Conservation (phyloP, 2,888 invertebrate genomes). For the Nephrotoma flavescens region DNA sequence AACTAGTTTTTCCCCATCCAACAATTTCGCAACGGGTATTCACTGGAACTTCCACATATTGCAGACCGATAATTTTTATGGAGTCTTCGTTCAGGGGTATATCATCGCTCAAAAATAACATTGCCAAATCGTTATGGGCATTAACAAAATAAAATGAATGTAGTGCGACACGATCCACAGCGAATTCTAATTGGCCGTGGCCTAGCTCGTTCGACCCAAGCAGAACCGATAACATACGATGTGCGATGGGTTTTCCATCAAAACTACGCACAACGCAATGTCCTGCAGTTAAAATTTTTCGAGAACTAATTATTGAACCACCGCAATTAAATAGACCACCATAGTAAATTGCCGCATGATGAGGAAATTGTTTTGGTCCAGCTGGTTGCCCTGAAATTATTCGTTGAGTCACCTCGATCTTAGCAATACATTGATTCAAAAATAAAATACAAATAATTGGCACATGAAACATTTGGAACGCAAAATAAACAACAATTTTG, state of each 20-base stretch:
- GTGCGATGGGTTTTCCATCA: background rate
- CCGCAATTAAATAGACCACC: background rate
- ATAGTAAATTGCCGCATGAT: background rate
- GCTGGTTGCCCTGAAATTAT: background rate
- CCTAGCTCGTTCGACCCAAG: background rate
- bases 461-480: too few relatives aligned
- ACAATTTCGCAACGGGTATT: background rate
- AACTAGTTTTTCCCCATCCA: background rate
- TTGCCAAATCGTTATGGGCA: background rate
- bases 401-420: background rate
- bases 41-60: background rate
- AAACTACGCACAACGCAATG: background rate
- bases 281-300: background rate
- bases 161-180: background rate
- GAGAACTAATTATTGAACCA: background rate
- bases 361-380: background rate
- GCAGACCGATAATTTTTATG: background rate
- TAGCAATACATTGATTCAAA: background rate
- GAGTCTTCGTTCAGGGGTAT: background rate
- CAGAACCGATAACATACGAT: background rate
- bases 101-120: background rate
- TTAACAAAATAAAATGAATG: background rate
- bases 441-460: background rate
- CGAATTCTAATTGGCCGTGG: background rate
- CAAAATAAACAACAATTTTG: too few relatives aligned